Percentiles rank a stretch among this genome's conserved stretches.
Conservation (phyloP, 2,888 invertebrate genomes). For the Pseudolycoriella hygida region DNA sequence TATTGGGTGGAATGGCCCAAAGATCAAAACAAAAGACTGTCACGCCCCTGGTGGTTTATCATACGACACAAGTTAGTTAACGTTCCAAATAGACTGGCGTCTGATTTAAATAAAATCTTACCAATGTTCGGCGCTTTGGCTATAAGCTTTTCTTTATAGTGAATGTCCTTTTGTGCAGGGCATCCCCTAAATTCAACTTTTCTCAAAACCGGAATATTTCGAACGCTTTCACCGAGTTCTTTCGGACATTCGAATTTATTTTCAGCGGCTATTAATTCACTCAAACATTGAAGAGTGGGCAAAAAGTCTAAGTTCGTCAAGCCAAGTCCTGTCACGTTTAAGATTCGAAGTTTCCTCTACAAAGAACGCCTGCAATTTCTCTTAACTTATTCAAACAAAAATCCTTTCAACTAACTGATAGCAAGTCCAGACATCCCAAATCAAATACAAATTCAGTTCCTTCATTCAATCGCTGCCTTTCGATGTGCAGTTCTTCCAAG, state of each 20-base stretch:
- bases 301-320: neutral
- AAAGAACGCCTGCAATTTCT: slow-evolving; percentile 2
- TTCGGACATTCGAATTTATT: slow-evolving; percentile 1
- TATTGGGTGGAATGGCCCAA: too few relatives aligned
- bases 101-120: too few relatives aligned
- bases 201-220: slow-evolving; percentile 34
- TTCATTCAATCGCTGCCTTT: slow-evolving; percentile 39
- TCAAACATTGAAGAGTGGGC: neutral
- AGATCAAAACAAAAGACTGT: too few relatives aligned
- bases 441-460: slow-evolving; percentile 48
- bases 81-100: too few relatives aligned
- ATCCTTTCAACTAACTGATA: slow-evolving; percentile 34
- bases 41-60: too few relatives aligned
- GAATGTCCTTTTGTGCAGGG: slow-evolving; percentile 40
- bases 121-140: slow-evolving; percentile 40
- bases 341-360: neutral
- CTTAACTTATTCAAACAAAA: too few relatives aligned
- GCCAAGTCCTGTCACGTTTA: slow-evolving; percentile 3
- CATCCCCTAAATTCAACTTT: slow-evolving; percentile 42
- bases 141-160: slow-evolving; percentile 49
- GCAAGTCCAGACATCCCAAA: slow-evolving; percentile 36
- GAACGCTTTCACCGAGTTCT: slow-evolving; percentile 33
- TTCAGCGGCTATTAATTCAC: slow-evolving; percentile 1
- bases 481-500: slow-evolving; percentile 48
- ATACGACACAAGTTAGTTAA: too few relatives aligned